These are phyloP conservation scores for Asteroscopus sphinx DNA, from an alignment of 2,888 invertebrate genomes.

Conservation along the genomic window DNA sequence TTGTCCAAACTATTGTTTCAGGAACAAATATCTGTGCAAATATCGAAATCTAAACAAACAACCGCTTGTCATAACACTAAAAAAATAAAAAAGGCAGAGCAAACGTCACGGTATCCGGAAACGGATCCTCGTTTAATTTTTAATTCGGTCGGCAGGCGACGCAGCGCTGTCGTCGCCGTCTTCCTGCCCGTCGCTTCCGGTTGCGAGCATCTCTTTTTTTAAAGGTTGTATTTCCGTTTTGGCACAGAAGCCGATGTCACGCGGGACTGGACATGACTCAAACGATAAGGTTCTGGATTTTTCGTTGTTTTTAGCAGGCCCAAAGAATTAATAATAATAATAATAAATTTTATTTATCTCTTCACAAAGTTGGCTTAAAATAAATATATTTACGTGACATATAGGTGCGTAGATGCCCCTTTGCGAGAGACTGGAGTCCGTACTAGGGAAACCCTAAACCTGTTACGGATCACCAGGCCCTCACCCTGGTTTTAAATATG, in stretches of 20 bases:
- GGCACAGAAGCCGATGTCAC: constrained; percentile 74
- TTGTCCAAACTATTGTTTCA: not conserved
- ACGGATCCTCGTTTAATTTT: constrained; percentile 88
- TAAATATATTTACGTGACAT: too few species aligned
- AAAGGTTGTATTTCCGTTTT: constrained; percentile 86
- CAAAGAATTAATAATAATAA: not conserved
- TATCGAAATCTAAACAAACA: constrained; percentile 37
- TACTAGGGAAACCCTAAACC: too few species aligned
- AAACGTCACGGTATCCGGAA: constrained; percentile 82
- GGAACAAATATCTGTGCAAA: constrained; percentile 11
- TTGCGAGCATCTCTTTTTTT: constrained; percentile 81
- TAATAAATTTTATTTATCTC: too few species aligned
- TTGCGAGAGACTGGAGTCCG: too few species aligned
- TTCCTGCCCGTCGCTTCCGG: constrained; percentile 87
- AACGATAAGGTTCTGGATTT: constrained; percentile 45
- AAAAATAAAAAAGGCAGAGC: constrained; percentile 59
- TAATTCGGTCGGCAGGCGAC: constrained; percentile 83
- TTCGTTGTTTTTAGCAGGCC: constrained; percentile 8
- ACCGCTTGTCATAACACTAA: constrained; percentile 49
- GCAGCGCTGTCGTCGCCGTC: constrained; percentile 85
- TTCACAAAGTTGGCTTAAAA: too few species aligned
- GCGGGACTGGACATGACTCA: constrained; percentile 66
- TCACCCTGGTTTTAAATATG: too few species aligned
- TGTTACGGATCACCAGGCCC: too few species aligned
- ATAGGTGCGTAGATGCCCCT: too few species aligned